Conservation (phyloP, 1,140 invertebrate species). For the Teleopsis dalmanni region DNA sequence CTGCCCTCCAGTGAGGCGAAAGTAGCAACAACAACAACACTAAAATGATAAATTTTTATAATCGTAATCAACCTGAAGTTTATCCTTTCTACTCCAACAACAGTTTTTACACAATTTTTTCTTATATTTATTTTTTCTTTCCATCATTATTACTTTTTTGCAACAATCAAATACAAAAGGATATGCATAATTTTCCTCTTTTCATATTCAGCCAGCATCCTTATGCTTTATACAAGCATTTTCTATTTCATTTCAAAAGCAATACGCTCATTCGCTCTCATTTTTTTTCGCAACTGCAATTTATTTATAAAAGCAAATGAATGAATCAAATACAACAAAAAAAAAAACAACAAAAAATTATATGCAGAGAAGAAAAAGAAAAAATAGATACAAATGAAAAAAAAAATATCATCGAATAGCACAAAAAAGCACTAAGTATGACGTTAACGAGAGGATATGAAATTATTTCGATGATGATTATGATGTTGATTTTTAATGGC, state of each 20-base stretch:
- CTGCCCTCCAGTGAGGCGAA: no score
- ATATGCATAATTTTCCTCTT: conserved; percentile 15
- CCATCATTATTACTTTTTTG: background rate
- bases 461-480: background rate
- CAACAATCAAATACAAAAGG: conserved; percentile 6
- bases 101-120: no score
- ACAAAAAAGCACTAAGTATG: background rate
- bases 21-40: no score
- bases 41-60: no score
- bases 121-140: background rate
- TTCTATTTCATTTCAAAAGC: background rate
- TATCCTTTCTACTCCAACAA: no score
- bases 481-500: conserved; percentile 11
- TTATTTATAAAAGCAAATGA: conserved; percentile 1
- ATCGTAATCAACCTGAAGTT: background rate
- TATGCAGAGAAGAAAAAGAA: background rate
- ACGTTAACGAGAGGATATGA: conserved; percentile 2
- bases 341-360: no score
- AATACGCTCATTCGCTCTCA: background rate
- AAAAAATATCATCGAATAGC: background rate
- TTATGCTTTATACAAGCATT: background rate
- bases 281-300: background rate
- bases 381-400: background rate
- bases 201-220: conserved; percentile 11
- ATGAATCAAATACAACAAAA: no score